A percentile compares a stretch with the other conserved stretches of the same genome.
Conservation (phyloP, 1,140 invertebrate genomes). For the Brachionus angularis region DNA sequence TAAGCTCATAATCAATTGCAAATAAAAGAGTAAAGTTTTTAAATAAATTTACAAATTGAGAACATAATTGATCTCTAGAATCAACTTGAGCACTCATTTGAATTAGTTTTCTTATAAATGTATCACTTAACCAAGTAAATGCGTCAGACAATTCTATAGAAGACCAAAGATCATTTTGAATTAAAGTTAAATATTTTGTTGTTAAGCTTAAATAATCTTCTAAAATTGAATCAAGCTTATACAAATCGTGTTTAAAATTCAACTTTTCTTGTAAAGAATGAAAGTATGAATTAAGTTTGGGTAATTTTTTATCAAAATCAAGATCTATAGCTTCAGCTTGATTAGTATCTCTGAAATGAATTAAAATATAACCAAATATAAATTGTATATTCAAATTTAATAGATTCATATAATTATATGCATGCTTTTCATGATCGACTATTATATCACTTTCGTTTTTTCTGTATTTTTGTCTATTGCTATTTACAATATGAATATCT, state of each 20-base stretch:
- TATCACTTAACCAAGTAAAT: slow-evolving; percentile 39
- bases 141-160: slow-evolving; percentile 18
- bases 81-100: slow-evolving; percentile 41
- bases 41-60: slow-evolving; percentile 32
- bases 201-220: slow-evolving; percentile 41
- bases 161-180: slow-evolving; percentile 22
- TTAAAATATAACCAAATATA: slow-evolving; percentile 28
- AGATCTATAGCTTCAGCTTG: background rate
- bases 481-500: slow-evolving; percentile 2
- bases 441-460: background rate
- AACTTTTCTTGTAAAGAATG: slow-evolving; percentile 29
- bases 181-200: slow-evolving; percentile 9
- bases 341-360: slow-evolving; percentile 27
- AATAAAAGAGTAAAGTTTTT: slow-evolving; percentile 36
- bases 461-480: background rate
- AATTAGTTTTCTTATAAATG: slow-evolving; percentile 17
- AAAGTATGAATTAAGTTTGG: slow-evolving; percentile 27
- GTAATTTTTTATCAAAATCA: slow-evolving; percentile 3
- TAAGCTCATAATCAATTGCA: slow-evolving; percentile 37
- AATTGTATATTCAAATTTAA: slow-evolving; percentile 35
- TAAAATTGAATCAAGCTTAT: slow-evolving; percentile 32
- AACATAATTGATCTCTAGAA: slow-evolving; percentile 4
- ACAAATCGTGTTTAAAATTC: slow-evolving; percentile 4
- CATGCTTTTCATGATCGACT: background rate
- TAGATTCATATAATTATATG: background rate